Evolutionary conservation across 2,888 invertebrate species (phyloP).

Genomic region (Callinectes sapidus): DNA sequence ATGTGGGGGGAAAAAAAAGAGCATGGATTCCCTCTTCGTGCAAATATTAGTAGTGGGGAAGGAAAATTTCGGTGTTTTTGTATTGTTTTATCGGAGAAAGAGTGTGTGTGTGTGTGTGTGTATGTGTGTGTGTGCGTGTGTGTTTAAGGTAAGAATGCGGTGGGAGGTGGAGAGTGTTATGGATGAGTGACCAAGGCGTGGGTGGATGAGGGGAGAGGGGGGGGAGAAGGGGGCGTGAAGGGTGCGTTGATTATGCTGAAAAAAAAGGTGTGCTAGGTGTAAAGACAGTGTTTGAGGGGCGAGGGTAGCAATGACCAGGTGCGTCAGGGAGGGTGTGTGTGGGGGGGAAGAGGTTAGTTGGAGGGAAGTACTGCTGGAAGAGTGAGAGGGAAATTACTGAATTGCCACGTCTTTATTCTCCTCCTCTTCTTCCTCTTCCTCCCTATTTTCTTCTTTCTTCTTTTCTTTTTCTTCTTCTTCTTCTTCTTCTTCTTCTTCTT

Average conservation of each 20-base stretch:
- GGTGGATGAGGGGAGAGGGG: not conserved
- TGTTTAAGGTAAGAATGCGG: not conserved
- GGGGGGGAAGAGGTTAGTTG: not conserved
- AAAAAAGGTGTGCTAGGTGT: too few species aligned
- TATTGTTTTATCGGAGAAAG: too few species aligned
- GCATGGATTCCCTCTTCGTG: not conserved
- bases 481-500: not conserved
- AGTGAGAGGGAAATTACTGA: not conserved
- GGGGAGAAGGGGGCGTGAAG: not conserved
- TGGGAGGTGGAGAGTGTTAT: not conserved
- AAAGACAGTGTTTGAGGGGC: not conserved
- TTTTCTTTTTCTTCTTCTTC: not conserved
- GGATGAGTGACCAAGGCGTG: not conserved
- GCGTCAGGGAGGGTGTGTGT: not conserved
- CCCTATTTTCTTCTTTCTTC: not conserved
- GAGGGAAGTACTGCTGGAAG: not conserved
- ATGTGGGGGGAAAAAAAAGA: not conserved
- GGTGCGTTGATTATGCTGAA: not conserved
- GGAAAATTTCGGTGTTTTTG: too few species aligned
- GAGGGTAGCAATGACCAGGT: not conserved
- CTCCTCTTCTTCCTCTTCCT: not conserved
- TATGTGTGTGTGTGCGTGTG: not conserved
- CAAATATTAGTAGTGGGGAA: not conserved
- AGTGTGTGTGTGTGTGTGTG: not conserved
- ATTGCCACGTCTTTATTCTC: not conserved